Percentiles rank a stretch among this genome's conserved stretches.
Evolutionary conservation across 1,140 invertebrate species (phyloP).

Genomic region (Drosophila varians): DNA sequence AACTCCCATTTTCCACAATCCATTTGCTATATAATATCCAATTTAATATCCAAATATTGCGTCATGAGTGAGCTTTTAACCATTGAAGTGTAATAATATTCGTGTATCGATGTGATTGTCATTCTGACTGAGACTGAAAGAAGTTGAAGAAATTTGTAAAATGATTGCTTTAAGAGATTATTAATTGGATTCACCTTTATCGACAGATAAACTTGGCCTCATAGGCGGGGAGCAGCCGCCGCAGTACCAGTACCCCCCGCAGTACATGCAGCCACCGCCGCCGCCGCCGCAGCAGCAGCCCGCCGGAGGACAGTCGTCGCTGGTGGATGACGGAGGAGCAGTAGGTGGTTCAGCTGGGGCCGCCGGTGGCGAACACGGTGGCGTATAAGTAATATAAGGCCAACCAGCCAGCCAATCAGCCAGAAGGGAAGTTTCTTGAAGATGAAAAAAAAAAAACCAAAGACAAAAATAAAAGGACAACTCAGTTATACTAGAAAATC

Average conservation of each 20-base stretch:
- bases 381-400: conserved; percentile 65
- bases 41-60: conserved; percentile 21
- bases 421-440: conserved; percentile 38
- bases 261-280: conserved; percentile 82
- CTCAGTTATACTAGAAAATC: conserved; percentile 74
- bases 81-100: conserved; percentile 61
- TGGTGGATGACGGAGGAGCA: conserved; percentile 53
- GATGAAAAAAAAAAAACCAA: conserved; percentile 24
- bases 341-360: conserved; percentile 31
- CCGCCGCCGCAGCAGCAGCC: conserved; percentile 64
- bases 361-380: conserved; percentile 48
- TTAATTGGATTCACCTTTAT: not conserved
- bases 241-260: conserved; percentile 80
- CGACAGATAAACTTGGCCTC: conserved; percentile 79
- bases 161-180: not conserved
- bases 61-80: conserved; percentile 52
- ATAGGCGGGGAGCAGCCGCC: conserved; percentile 84
- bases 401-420: conserved; percentile 10
- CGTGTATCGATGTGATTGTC: conserved; percentile 73
- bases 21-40: conserved; percentile 24
- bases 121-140: conserved; percentile 39
- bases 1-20: conserved; percentile 18
- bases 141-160: conserved; percentile 3
- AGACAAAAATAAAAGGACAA: conserved; percentile 26
- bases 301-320: conserved; percentile 68